Conservation (phyloP, 2,888 invertebrate genomes). For the Helobdella robusta region DNA sequence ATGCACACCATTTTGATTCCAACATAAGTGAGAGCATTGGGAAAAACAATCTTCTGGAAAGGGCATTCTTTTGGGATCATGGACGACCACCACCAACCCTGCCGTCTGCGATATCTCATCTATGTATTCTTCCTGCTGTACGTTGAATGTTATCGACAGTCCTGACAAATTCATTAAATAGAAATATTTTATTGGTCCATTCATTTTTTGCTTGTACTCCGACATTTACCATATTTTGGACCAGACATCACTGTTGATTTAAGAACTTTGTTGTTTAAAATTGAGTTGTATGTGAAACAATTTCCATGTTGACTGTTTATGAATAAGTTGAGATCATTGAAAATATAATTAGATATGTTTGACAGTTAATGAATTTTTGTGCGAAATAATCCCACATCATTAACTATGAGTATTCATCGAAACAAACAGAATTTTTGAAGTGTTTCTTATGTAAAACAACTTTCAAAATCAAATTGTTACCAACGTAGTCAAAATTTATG, state of each 20-base stretch:
- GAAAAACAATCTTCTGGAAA: conserved; percentile 31
- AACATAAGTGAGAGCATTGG: conserved; percentile 18
- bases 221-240: background rate
- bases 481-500: too few species aligned
- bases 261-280: background rate
- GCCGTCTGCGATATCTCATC: conserved; percentile 29
- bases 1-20: conserved; percentile 22
- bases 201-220: background rate
- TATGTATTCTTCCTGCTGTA: conserved; percentile 32
- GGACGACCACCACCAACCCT: conserved; percentile 32
- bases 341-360: background rate
- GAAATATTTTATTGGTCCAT: too few species aligned
- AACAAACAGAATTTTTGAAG: too few species aligned
- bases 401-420: too few species aligned
- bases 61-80: conserved; percentile 30
- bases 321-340: background rate
- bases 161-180: conserved; percentile 12
- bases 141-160: conserved; percentile 30
- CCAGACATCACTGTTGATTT: background rate
- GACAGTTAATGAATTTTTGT: too few species aligned
- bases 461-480: too few species aligned
- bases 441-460: too few species aligned
- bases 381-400: too few species aligned
- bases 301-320: background rate
- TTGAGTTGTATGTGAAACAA: background rate